Conservation (phyloP, 2,888 invertebrate species). For the Tetheella fluctuosa region DNA sequence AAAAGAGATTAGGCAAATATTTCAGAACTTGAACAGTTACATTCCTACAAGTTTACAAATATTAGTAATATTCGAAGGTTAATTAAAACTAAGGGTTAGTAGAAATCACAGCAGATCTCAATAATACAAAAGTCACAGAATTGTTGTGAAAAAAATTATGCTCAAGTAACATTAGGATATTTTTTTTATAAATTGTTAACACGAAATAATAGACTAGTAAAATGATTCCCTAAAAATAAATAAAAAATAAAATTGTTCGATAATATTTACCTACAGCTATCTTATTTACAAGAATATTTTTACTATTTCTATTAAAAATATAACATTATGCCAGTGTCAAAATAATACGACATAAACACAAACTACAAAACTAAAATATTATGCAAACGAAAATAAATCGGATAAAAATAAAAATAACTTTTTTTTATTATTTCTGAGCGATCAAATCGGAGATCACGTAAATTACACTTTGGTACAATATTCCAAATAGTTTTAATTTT, state of each 20-base stretch:
- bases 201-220: constrained; percentile 54
- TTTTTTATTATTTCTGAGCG: constrained; percentile 51
- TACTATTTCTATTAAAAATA: not conserved
- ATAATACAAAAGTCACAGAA: constrained; percentile 40
- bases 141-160: constrained; percentile 44
- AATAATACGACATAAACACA: not conserved
- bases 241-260: constrained; percentile 59
- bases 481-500: constrained; percentile 52
- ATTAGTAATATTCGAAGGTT: constrained; percentile 2
- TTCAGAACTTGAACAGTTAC: not conserved
- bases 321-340: constrained; percentile 33
- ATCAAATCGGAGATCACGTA: constrained; percentile 59
- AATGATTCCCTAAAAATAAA: constrained; percentile 47
- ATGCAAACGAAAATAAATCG: constrained; percentile 12
- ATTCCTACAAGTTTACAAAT: not conserved
- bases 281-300: constrained; percentile 47
- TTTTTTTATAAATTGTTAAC: constrained; percentile 9
- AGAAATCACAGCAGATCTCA: constrained; percentile 76
- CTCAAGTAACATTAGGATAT: constrained; percentile 36
- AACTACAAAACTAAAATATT: constrained; percentile 11
- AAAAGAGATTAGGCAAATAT: not conserved
- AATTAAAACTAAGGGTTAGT: constrained; percentile 40
- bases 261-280: constrained; percentile 28
- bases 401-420: constrained; percentile 5
- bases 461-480: constrained; percentile 70